These are phyloP conservation scores for Channa striata DNA, from an alignment of 2,797 vertebrate genomes.

Conservation along the genomic window DNA sequence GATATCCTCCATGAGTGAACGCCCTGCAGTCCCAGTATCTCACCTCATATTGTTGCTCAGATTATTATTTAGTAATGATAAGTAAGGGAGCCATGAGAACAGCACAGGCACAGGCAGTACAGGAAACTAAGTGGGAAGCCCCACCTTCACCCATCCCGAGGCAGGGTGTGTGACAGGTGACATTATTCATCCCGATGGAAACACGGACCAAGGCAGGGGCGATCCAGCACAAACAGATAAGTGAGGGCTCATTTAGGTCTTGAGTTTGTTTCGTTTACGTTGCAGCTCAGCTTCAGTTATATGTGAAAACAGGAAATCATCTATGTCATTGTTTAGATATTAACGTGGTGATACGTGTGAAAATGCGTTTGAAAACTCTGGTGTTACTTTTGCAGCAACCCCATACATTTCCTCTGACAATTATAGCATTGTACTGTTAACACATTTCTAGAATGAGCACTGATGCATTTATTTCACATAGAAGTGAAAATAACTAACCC, in stretches of 20 bases:
- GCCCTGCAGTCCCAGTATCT: slow-evolving; percentile 55
- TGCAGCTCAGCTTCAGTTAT: background rate
- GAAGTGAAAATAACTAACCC: no score
- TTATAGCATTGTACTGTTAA: background rate
- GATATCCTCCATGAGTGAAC: slow-evolving; percentile 82
- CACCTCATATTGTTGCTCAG: slow-evolving; percentile 70
- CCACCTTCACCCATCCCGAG: slow-evolving; percentile 60
- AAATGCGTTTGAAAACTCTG: background rate
- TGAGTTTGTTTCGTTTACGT: no score
- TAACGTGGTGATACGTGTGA: background rate
- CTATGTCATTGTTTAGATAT: background rate
- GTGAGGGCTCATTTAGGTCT: background rate
- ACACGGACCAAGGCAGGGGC: slow-evolving; percentile 24
- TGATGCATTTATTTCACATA: no score
- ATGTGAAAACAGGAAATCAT: slow-evolving; percentile 16
- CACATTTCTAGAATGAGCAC: no score
- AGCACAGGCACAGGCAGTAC: slow-evolving; percentile 36
- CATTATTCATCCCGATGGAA: slow-evolving; percentile 61
- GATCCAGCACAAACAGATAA: slow-evolving; percentile 21
- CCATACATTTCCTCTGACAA: background rate
- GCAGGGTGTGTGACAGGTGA: slow-evolving; percentile 68
- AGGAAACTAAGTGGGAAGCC: slow-evolving; percentile 74
- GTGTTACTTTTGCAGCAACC: background rate
- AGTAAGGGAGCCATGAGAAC: slow-evolving; percentile 48
- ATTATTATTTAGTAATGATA: slow-evolving; percentile 66